phyloP scores from a whole-genome alignment of 2,113 vertebrate genomes.

The Phaethon lepturus region DNA sequence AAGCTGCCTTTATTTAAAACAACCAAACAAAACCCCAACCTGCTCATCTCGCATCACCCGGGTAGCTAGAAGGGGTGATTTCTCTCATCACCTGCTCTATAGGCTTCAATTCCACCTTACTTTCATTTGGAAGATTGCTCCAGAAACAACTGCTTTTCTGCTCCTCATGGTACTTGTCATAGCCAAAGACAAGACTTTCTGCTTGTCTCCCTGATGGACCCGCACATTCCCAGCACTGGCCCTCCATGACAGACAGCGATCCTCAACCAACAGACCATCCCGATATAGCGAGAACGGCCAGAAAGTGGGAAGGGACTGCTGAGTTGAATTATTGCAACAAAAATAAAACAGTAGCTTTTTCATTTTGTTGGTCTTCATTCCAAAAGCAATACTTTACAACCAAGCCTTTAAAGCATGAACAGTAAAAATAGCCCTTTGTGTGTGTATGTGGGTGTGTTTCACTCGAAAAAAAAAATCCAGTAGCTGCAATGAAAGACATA shows the following conservation, averaged over 20 bases:
- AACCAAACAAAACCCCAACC: background rate
- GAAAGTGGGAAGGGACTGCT: background rate
- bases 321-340: slow-evolving; percentile 9
- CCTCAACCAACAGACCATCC: background rate
- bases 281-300: rapidly evolving
- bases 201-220: background rate
- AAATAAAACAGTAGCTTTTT: slow-evolving; percentile 33
- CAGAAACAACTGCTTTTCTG: background rate
- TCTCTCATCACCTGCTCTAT: background rate
- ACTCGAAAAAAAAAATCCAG: background rate
- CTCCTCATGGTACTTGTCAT: background rate
- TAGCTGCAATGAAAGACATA: slow-evolving; percentile 39
- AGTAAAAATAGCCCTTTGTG: slow-evolving; percentile 40
- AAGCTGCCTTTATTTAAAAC: background rate
- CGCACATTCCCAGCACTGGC: background rate
- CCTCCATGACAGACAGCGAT: background rate
- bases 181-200: background rate
- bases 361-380: slow-evolving; percentile 28
- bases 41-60: background rate
- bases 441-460: background rate
- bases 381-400: slow-evolving; percentile 50
- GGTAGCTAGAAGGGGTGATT: background rate
- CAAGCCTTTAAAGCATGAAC: slow-evolving; percentile 21
- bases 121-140: background rate
- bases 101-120: background rate